phyloP scores from a whole-genome alignment of 2,113 vertebrate species.

The Ascaphus truei region DNA sequence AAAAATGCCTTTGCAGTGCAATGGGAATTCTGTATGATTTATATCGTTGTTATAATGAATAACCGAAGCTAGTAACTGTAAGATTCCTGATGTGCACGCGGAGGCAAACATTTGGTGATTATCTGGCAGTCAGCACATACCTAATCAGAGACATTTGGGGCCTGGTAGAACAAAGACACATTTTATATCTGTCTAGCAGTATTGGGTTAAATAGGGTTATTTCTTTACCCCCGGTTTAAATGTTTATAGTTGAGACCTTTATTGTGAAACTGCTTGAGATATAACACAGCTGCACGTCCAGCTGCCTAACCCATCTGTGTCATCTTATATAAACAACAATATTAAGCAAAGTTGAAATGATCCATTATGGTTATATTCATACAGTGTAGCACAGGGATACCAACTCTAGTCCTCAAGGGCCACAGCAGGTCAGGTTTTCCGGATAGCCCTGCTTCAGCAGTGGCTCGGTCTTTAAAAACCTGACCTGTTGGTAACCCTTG shows the following conservation, averaged over 20 bases:
- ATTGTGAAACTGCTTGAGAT: slow-evolving; percentile 1
- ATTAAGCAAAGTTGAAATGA: background rate
- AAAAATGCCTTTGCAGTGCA: background rate
- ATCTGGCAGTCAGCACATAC: background rate
- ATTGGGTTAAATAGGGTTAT: slow-evolving; percentile 17
- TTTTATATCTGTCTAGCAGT: slow-evolving; percentile 9
- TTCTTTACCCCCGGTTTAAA: background rate
- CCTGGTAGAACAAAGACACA: background rate
- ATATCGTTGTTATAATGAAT: slow-evolving; percentile 4
- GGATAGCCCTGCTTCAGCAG: too few species aligned
- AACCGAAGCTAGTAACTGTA: background rate
- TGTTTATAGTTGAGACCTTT: background rate
- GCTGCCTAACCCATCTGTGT: slow-evolving; percentile 1
- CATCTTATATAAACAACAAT: slow-evolving; percentile 12
- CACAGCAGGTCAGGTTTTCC: too few species aligned
- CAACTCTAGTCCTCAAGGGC: background rate
- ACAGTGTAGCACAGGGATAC: background rate
- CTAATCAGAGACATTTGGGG: slow-evolving; percentile 16
- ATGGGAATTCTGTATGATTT: background rate
- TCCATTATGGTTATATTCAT: background rate
- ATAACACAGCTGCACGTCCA: background rate
- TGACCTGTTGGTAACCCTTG: too few species aligned
- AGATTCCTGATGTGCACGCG: slow-evolving; percentile 10
- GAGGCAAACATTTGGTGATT: background rate
- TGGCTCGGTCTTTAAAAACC: too few species aligned